Conservation (phyloP, 2,888 invertebrate species). For the Tuta absoluta region DNA sequence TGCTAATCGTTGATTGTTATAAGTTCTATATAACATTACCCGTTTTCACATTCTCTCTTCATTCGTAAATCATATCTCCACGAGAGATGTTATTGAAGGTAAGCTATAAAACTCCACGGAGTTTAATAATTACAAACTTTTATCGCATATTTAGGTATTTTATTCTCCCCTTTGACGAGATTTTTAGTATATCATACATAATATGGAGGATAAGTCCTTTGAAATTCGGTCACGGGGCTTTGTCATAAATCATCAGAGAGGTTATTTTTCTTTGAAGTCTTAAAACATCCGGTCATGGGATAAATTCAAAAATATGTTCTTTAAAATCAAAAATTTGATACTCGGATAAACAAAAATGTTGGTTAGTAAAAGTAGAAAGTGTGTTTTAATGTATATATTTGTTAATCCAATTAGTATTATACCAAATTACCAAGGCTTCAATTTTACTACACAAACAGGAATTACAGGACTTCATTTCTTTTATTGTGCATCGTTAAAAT, state of each 20-base stretch:
- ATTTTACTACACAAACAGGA: conserved; percentile 17
- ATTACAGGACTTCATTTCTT: conserved; percentile 20
- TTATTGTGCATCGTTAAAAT: conserved; percentile 25
- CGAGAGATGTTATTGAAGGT: conserved; percentile 19
- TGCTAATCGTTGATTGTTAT: neutral
- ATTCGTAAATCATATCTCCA: conserved; percentile 20
- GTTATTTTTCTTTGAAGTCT: conserved; percentile 9
- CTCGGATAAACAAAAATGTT: neutral
- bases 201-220: conserved; percentile 1
- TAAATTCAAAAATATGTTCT: neutral
- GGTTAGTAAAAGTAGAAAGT: no score
- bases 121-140: conserved; percentile 23
- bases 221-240: conserved; percentile 8
- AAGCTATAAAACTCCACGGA: conserved; percentile 15
- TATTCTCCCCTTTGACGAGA: neutral
- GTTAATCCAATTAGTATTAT: conserved; percentile 9
- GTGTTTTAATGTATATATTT: neutral
- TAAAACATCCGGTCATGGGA: neutral
- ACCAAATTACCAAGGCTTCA: neutral
- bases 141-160: conserved; percentile 16
- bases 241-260: conserved; percentile 17
- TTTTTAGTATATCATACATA: conserved; percentile 3
- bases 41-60: conserved; percentile 14
- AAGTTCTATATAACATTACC: neutral
- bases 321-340: neutral